These are phyloP conservation scores for Podarcis cretensis DNA, from an alignment of 2,113 vertebrate genomes.

Conservation along the genomic window DNA sequence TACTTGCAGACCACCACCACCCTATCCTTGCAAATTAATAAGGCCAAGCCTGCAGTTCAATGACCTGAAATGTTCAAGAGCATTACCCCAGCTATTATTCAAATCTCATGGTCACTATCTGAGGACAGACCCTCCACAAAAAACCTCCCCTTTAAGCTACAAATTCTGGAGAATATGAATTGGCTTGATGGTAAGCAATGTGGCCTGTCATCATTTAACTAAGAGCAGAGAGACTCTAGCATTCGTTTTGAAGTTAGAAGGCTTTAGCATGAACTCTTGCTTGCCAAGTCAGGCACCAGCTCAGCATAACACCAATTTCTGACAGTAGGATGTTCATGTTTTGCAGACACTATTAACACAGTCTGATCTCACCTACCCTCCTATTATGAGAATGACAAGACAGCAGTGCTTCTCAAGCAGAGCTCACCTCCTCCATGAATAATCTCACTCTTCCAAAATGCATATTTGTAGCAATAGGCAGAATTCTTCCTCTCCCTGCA, in stretches of 20 bases:
- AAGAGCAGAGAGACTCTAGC: not conserved
- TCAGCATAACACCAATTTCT: not conserved
- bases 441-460: not conserved
- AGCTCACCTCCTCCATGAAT: not conserved
- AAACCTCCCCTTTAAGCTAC: not conserved
- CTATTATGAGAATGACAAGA: not conserved
- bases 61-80: not conserved
- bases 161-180: not conserved
- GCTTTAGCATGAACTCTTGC: too few relatives aligned
- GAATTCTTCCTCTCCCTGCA: not conserved
- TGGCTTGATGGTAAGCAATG: not conserved
- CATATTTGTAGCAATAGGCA: not conserved
- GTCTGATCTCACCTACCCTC: not conserved
- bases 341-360: not conserved
- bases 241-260: not conserved
- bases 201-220: not conserved
- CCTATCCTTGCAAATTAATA: not conserved
- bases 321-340: not conserved
- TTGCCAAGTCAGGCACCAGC: not conserved
- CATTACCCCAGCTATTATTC: not conserved
- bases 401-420: conserved; percentile 5
- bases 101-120: not conserved
- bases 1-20: not conserved
- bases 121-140: not conserved
- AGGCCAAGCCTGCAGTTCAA: not conserved